Conservation (phyloP, 2,888 invertebrate species). For the Pinctada fucata region DNA sequence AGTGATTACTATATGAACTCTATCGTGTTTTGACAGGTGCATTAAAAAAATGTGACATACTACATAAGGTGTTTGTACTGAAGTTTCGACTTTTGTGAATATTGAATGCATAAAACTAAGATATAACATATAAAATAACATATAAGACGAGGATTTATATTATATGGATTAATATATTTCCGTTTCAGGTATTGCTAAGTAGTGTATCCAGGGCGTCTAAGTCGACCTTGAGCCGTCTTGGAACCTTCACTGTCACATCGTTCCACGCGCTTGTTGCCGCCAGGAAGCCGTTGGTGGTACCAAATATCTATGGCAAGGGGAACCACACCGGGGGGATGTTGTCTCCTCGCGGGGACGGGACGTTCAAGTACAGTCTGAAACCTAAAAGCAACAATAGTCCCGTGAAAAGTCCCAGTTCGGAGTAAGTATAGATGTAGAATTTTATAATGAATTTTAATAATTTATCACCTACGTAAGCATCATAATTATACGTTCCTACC, state of each 20-base stretch:
- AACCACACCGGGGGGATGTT: conserved; percentile 65
- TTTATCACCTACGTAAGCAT: no score
- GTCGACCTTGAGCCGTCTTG: conserved; percentile 94
- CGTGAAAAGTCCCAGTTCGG: conserved; percentile 32
- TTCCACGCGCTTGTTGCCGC: conserved; percentile 99
- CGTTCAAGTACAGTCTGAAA: conserved; percentile 52
- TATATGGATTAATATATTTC: no score
- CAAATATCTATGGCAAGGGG: conserved; percentile 65
- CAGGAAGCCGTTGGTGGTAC: conserved; percentile 84
- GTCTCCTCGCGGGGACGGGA: conserved; percentile 61
- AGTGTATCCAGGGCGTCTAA: conserved; percentile 97
- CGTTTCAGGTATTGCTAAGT: conserved; percentile 90
- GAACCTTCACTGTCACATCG: conserved; percentile 97
- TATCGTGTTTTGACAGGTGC: no score
- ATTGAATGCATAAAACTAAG: no score
- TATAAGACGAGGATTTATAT: no score
- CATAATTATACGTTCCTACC: no score
- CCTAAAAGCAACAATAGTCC: conserved; percentile 25
- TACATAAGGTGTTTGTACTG: no score
- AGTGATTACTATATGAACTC: no score
- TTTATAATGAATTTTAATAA: no score
- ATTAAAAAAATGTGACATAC: no score
- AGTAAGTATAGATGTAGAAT: conserved; percentile 44
- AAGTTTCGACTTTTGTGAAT: no score
- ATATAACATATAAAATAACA: no score